Base-by-base conservation (phyloP, 1,140 invertebrate genomes). In the Elymnias hypermnestra region DNA sequence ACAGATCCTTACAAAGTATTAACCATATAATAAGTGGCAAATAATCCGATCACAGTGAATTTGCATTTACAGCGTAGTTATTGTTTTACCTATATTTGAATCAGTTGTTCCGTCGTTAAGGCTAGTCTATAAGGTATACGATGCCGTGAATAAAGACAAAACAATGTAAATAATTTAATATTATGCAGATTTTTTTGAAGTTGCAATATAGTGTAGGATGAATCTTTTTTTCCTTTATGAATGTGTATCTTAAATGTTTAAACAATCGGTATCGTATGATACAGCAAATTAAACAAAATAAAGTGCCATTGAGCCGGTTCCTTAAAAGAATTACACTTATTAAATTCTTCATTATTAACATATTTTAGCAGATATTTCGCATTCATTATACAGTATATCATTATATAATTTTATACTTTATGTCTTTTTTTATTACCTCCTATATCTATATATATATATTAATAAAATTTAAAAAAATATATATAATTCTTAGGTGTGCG, bases 271-370 rank as follows among this genome's bases (percentile, higher is more conserved):
- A 33, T 43, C 15, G 18, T 21, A 44, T 2, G 26, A 28, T 50
- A 18, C 26, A 44, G 29, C 8, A 22, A 39, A 48, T 43, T 42
- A 50, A 47, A 51, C 37, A 48, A 53, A 50, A 56, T 55, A 54
- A 56, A 62, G 74, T 78, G 74, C 74, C 74, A 78, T 75, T 61
- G 58, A 63, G 60, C 65, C 59, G 63, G 72, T 77, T 75, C 67
- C 67, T 75, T 66, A 64, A 61, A 62, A 63, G 56, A 33, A 55
- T 57, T 42, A 55, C 31, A 62, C 50, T 54, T 52, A 53, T 52
- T 42, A 63, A 57, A 46, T 55, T 54, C 6, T 57, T 48, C 42
- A 47, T 53, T 41, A 53, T 54, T 57, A 54, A 50, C 37, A 38
- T 60, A 52, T 57, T 47, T 44, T 51, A 57, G 46, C 53, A 50